Evolutionary conservation across 2,113 vertebrate genomes (phyloP), one percentile per base, ranked within the genome.

Genomic region (Sceloporus tristichus): DNA sequence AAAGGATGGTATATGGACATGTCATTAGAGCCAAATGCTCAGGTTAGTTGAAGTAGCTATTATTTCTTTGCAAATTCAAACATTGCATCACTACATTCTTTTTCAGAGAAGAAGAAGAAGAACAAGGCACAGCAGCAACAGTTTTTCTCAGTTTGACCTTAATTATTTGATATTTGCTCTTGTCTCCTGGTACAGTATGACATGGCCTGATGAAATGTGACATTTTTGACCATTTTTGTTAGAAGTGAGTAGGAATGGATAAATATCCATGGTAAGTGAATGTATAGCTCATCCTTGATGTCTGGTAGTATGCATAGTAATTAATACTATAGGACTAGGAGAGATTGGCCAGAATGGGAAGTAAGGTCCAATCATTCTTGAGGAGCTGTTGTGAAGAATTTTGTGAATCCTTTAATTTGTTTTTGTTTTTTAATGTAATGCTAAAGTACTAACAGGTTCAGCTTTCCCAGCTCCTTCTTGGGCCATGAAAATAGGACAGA

Each of bases 201-300:
- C 86, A 16, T 88, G 82, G 85, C 84, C 89, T 89, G 73, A 95
- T 95, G 92, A 96, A 95, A 94, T 90, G 71, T 94, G 89, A 93
- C 91, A 91, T 66, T 87, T 88, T 83, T 95, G 86, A 93, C 92
- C 91, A 85, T 93, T 95, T 95, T 54, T 1, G 85, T 96, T 94
- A 94, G 93, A 93, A 88, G n/a, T 87, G 89, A 95, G 84, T n/a
- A 90, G 80, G 88, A 94, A 93, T 85, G 9, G 89, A 87, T 29
- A 94, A 95, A 93, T 93, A 94, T 84, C 89, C 90, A 93, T 88
- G 76, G 48, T 86, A 78, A 87, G 78, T 85, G 70, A 89, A 93
- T 87, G 10, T 88, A 91, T 93, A 92, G 77, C 42, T 53, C 88
- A 62, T 92, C 92, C 91, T 9, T 88, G 19, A 1, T 79, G 92